These are phyloP conservation scores for Chrysocyon brachyurus DNA, from an alignment of 2,797 vertebrate genomes.

Conservation along the genomic window DNA sequence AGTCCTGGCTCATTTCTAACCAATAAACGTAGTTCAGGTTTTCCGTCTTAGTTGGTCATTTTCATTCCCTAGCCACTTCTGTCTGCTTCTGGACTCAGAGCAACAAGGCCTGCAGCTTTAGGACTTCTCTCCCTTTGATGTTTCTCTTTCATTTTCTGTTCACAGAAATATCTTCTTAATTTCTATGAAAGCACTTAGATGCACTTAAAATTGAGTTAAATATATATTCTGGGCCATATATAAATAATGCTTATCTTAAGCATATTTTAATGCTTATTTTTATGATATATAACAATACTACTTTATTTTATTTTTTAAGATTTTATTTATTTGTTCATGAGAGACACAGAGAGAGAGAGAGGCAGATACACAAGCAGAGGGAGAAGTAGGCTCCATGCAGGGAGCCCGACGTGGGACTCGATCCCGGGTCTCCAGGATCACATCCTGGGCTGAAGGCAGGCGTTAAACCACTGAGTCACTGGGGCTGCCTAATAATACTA, in stretches of 20 bases:
- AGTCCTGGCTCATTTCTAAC: background rate
- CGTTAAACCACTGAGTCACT: too few relatives aligned
- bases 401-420: too few relatives aligned
- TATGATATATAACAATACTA: background rate
- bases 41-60: background rate
- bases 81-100: background rate
- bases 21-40: background rate
- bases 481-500: background rate
- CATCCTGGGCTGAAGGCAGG: too few relatives aligned
- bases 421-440: too few relatives aligned
- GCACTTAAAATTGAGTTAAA: background rate
- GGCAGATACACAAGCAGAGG: too few relatives aligned
- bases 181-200: background rate
- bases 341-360: too few relatives aligned
- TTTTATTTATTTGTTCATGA: too few relatives aligned
- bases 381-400: too few relatives aligned
- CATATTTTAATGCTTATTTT: background rate
- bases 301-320: too few relatives aligned
- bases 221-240: background rate
- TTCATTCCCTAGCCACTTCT: background rate
- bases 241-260: background rate
- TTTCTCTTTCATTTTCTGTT: background rate
- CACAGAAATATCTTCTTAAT: background rate
- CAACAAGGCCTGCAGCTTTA: background rate
- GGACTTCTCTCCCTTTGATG: background rate